Evolutionary conservation across 1,140 invertebrate species (phyloP), one percentile per base, ranked within the genome.

Genomic region (Drosophila melanica): DNA sequence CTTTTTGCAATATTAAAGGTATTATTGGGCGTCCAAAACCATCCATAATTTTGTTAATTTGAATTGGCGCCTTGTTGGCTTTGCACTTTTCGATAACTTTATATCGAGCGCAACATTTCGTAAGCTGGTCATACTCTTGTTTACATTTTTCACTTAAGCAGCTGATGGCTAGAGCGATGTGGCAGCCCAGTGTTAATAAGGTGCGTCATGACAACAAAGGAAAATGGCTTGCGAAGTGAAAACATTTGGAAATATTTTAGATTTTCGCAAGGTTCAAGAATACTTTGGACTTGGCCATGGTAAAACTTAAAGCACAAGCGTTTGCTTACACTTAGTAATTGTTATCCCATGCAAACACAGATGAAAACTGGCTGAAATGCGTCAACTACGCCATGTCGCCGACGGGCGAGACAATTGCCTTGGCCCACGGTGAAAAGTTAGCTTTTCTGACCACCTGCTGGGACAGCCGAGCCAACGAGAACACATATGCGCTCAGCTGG

Each of bases 381-480:
- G 95, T 95, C 82, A 90, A 94, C 51, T 92, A 96, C 51, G 95
- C 95, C n/a, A 81, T 96, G n/a, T 96, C 95, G 23, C 95, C 95
- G 20, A 95, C 95, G 59, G 94, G 94, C 44, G 96, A 96, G 89
- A 77, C 96, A 37, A 91, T 97, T 62, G 95, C 94, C 9, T 91
- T 97, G 58, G 95, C 95, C 1, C 93, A 94, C 84, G 93, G 93
- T 45, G 94, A 94, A 69, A 94, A 94, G 80, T 91, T 96, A 72
- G 94, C 95, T 39, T 93, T 96, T 62, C 92, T 96, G 3, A 93
- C 93, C 51, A 94, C 95, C 91, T 94, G 94, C 92, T 95, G 94
- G 94, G 93, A 94, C 75, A 93, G 92, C 78, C 90, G 92, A 39
- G 81, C 82, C 30, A 90, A 93, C 63, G 92, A 86, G 73, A 92